Evolutionary conservation across 2,113 vertebrate genomes (phyloP).

Genomic region (Brachyhypopomus occidentalis): DNA sequence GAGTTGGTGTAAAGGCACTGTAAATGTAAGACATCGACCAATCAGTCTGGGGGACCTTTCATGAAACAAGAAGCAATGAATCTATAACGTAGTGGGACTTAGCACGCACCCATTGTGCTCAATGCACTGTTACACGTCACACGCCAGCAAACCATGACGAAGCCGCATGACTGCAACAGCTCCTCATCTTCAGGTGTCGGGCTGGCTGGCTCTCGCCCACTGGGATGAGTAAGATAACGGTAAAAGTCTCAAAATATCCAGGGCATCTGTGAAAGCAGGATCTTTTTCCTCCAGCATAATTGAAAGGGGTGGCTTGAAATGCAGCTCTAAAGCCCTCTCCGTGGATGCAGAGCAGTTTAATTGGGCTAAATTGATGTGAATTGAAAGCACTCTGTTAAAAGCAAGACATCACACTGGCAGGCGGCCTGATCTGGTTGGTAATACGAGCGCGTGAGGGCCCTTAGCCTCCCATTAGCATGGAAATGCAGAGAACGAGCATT

Average conservation of each 20-base stretch:
- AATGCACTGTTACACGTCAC: too few species aligned
- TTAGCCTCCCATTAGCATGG: constrained; percentile 73
- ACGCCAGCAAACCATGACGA: too few species aligned
- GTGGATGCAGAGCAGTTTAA: constrained; percentile 68
- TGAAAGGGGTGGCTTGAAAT: constrained; percentile 61
- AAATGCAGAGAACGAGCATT: constrained; percentile 61
- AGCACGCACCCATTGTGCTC: too few species aligned
- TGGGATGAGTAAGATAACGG: background rate
- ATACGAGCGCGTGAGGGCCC: constrained; percentile 61
- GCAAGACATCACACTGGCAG: constrained; percentile 61
- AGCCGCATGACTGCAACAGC: too few species aligned
- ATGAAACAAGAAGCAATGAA: too few species aligned
- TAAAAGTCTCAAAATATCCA: constrained; percentile 7
- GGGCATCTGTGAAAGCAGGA: constrained; percentile 43
- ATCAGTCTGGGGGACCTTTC: too few species aligned
- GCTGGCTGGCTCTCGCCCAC: background rate
- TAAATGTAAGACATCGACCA: too few species aligned
- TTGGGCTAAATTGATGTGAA: constrained; percentile 75
- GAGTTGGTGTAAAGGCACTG: too few species aligned
- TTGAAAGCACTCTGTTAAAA: constrained; percentile 72
- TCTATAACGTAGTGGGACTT: too few species aligned
- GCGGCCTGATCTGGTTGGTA: constrained; percentile 55
- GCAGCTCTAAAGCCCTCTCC: constrained; percentile 62
- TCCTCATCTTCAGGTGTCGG: background rate
- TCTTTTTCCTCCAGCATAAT: constrained; percentile 56